Conservation (phyloP, 2,113 vertebrate species). For the Clarias gariepinus region DNA sequence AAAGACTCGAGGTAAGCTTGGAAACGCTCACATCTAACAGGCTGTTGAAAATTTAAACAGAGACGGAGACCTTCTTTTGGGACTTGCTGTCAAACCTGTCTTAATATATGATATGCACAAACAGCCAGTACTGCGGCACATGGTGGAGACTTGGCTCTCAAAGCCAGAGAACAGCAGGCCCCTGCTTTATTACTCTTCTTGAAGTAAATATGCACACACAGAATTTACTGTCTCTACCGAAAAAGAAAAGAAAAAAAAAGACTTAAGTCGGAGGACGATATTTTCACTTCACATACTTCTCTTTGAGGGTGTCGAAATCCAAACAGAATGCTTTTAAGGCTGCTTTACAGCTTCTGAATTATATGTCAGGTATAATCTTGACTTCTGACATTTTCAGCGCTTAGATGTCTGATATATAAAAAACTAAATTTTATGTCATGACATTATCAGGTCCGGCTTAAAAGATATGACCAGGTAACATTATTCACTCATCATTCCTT, state of each 20-base stretch:
- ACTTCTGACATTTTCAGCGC: background rate
- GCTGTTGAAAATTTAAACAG: constrained; percentile 78
- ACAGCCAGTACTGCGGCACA: constrained; percentile 59
- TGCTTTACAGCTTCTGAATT: background rate
- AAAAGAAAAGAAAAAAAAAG: constrained; percentile 25
- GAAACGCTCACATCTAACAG: constrained; percentile 72
- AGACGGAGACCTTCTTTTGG: constrained; percentile 65
- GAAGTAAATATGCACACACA: constrained; percentile 62
- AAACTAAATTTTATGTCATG: background rate
- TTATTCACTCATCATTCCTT: background rate
- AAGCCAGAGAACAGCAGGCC: constrained; percentile 50
- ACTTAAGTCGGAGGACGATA: background rate
- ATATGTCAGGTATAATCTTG: background rate
- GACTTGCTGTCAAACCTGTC: constrained; percentile 79
- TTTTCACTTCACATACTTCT: constrained; percentile 10
- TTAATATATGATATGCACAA: constrained; percentile 74
- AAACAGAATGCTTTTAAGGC: constrained; percentile 3
- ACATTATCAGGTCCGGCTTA: background rate
- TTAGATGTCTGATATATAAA: background rate
- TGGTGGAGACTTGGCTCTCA: constrained; percentile 30
- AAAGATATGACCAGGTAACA: background rate
- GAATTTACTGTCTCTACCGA: constrained; percentile 53
- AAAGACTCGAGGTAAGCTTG: constrained; percentile 70
- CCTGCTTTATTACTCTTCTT: constrained; percentile 57
- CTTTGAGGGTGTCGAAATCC: constrained; percentile 26